Percentiles rank a stretch among this genome's conserved stretches.
These are phyloP conservation scores for Chroicocephalus ridibundus DNA, from an alignment of 2,113 vertebrate species.

Conservation along the genomic window DNA sequence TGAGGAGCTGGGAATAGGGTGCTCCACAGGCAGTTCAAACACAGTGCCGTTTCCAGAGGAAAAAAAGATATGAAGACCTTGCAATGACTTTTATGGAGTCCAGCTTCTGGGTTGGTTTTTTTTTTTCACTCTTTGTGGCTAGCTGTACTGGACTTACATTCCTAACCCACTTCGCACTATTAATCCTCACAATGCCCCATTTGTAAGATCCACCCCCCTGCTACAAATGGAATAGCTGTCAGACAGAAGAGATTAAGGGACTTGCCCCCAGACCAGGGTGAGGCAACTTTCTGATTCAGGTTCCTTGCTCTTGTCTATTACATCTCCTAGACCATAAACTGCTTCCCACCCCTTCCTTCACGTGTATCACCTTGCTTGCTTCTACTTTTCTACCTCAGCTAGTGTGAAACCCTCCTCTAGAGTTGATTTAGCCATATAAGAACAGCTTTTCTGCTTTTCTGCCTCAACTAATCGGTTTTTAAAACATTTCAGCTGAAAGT, in stretches of 20 bases:
- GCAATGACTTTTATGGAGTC: neutral
- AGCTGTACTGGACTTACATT: neutral
- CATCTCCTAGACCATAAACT: neutral
- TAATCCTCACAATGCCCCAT: neutral
- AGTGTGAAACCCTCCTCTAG: neutral
- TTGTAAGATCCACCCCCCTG: neutral
- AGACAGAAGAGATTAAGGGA: neutral
- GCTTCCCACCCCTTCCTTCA: neutral
- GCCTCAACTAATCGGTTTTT: slow-evolving; percentile 32
- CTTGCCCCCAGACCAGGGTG: neutral
- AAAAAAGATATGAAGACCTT: neutral
- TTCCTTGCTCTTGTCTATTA: neutral
- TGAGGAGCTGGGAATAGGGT: neutral
- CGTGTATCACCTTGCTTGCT: neutral
- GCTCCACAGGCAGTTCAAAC: neutral
- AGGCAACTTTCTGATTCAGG: neutral
- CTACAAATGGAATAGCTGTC: neutral
- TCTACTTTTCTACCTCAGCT: neutral
- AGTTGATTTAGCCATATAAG: slow-evolving; percentile 4
- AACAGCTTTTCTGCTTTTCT: slow-evolving; percentile 35
- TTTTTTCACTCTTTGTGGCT: neutral
- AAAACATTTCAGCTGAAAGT: slow-evolving; percentile 59
- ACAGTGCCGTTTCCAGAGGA: neutral
- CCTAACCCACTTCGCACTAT: neutral
- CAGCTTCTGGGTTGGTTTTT: neutral